These are phyloP conservation scores for Lissonota sp. DNA, from an alignment of 2,888 invertebrate genomes.

Conservation along the genomic window DNA sequence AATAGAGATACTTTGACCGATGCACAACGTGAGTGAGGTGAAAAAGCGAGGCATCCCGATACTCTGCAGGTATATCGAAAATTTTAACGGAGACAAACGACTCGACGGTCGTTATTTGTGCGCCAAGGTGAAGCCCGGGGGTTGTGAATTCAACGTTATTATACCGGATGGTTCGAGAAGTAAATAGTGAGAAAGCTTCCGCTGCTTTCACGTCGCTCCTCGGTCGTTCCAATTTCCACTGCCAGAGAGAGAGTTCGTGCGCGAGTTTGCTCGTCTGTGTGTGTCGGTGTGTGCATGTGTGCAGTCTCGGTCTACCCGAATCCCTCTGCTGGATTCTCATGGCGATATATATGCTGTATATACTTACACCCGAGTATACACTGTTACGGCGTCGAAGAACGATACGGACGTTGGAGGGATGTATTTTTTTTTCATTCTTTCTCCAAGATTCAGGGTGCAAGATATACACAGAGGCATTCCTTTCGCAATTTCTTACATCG, in stretches of 20 bases:
- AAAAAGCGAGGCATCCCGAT: conserved; percentile 13
- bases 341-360: conserved; percentile 3
- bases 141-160: conserved; percentile 62
- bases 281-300: background rate
- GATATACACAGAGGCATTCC: conserved; percentile 31
- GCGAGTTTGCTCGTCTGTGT: too few relatives aligned
- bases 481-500: conserved; percentile 49
- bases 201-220: conserved; percentile 7
- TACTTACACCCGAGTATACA: background rate
- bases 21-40: background rate
- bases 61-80: conserved; percentile 29
- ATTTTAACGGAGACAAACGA: conserved; percentile 62
- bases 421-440: conserved; percentile 3
- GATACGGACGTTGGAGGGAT: conserved; percentile 36
- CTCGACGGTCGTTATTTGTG: conserved; percentile 14
- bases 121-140: conserved; percentile 23
- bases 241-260: too few relatives aligned
- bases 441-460: conserved; percentile 22
- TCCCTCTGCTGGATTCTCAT: conserved; percentile 32
- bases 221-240: conserved; percentile 40
- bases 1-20: background rate
- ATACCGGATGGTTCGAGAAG: conserved; percentile 38
- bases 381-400: conserved; percentile 23
- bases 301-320: conserved; percentile 51
- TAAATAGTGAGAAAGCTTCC: conserved; percentile 35